Base-by-base conservation (phyloP, 2,888 invertebrate species). In the Kryphioiulus occultus region DNA sequence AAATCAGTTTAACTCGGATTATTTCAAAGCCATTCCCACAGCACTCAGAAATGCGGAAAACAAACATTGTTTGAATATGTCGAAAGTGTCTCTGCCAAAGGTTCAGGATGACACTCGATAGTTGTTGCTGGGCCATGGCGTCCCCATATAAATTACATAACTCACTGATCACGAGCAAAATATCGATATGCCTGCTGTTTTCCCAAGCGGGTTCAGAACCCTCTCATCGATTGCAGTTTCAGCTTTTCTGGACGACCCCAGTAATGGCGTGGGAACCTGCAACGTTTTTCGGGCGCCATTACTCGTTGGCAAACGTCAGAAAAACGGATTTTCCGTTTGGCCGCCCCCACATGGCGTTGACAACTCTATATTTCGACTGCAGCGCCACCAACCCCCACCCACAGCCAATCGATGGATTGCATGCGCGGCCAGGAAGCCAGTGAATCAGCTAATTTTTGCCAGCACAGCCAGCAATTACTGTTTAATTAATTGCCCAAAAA, bases 401-500 rank as follows among this genome's bases (percentile, higher is more conserved):
- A 35, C 35, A 7, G 19, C 68, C 0, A 26, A 68, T 68, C 68
- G 68, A 68, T 68, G 68, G 26, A 26, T 22, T 10, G 68, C 68
- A 26, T n/a, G 26, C 68, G 22, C n/a, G 26, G 26, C 68, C 68
- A 26, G 68, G 26, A 68, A 26, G 26, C 26, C n/a, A 26, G 68
- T 68, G 68, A 68, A 26, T 68, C 68, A 68, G 68, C 68, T 68
- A 10, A 26, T 68, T 68, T 26, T 68, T 68, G 68, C 19, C 68
- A 7, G 26, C 68, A 5, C 68, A 22, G 22, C 7, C 68, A 2
- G 68, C 68, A 68, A 22, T 68, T 68, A 68, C 68, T 7, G 9
- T 68, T 26, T 68, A 68, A 68, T 68, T 68, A 68, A 68, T 68
- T 68, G 26, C 26, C 68, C 68, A 68, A 68, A 59, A 68, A 68